Percentiles rank a stretch among this genome's conserved stretches.
Conservation (phyloP, 2,888 invertebrate genomes). For the Tanytarsus gracilentus region DNA sequence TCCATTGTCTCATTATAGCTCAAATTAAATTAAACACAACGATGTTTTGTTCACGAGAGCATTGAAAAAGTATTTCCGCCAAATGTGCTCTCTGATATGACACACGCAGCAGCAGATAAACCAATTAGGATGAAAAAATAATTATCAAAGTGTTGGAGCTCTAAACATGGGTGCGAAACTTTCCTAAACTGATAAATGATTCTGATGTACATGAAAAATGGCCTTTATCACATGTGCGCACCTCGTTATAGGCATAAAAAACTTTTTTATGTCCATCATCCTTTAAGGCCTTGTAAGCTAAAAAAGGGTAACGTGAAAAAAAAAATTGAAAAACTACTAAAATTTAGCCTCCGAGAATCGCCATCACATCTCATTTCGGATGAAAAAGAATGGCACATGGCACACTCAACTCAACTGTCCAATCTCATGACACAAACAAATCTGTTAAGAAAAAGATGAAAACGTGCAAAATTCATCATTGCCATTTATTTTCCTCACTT, state of each 20-base stretch:
- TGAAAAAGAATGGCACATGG: too few species aligned
- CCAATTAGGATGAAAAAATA: constrained; percentile 5
- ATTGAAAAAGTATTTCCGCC: too few species aligned
- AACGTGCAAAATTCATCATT: constrained; percentile 15
- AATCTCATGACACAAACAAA: constrained; percentile 6
- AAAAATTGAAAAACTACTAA: constrained; percentile 14
- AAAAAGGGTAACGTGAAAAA: constrained; percentile 4
- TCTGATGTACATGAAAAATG: constrained; percentile 4
- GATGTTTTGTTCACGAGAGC: neutral
- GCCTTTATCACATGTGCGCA: neutral
- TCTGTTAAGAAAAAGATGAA: constrained; percentile 3
- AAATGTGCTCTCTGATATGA: constrained; percentile 1
- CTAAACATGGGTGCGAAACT: constrained; percentile 8
- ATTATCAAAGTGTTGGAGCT: too few species aligned
- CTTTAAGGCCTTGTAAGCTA: neutral
- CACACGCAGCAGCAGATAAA: constrained; percentile 9
- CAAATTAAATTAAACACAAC: constrained; percentile 2
- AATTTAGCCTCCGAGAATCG: constrained; percentile 5
- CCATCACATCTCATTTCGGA: neutral
- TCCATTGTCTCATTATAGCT: neutral
- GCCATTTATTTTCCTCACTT: constrained; percentile 13
- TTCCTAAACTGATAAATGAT: constrained; percentile 6
- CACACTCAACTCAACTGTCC: constrained; percentile 7
- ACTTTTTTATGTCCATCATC: neutral
- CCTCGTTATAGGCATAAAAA: neutral